Conservation (phyloP, 2,888 invertebrate species). For the Trichogramma dendrolimi region DNA sequence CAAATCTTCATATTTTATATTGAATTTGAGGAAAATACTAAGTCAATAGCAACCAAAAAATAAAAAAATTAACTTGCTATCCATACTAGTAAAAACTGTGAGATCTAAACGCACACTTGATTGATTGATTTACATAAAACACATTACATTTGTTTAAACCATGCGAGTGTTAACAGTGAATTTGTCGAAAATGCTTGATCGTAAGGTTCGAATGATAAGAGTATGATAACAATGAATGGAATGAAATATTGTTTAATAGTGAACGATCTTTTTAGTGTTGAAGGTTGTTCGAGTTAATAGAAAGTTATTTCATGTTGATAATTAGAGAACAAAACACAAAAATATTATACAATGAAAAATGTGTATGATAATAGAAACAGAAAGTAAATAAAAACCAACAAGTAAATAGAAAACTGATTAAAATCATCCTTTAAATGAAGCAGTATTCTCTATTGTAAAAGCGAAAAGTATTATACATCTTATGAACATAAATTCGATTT, state of each 20-base stretch:
- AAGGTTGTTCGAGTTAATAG: no score
- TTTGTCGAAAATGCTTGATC: no score
- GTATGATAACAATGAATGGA: no score
- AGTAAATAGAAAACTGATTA: no score
- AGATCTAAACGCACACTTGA: slow-evolving; percentile 25
- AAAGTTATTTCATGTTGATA: background rate
- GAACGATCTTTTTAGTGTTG: slow-evolving; percentile 12
- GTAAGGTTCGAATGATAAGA: no score
- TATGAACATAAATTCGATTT: no score
- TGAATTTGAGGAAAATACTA: slow-evolving; percentile 23
- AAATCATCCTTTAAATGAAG: no score
- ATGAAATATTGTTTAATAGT: slow-evolving; percentile 18
- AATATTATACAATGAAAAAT: no score
- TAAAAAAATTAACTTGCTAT: slow-evolving; percentile 19
- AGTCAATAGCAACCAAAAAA: slow-evolving; percentile 28
- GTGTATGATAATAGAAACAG: slow-evolving; percentile 8
- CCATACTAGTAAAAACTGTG: slow-evolving; percentile 16
- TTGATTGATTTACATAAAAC: slow-evolving; percentile 24
- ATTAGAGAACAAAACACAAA: slow-evolving; percentile 8
- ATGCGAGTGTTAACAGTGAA: no score
- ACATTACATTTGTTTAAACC: background rate
- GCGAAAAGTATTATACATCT: no score
- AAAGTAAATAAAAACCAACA: slow-evolving; percentile 19
- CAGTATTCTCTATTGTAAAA: no score
- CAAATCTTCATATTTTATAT: slow-evolving; percentile 24